These are phyloP conservation scores for Centrocercus urophasianus DNA, from an alignment of 2,113 vertebrate genomes.

Conservation along the genomic window DNA sequence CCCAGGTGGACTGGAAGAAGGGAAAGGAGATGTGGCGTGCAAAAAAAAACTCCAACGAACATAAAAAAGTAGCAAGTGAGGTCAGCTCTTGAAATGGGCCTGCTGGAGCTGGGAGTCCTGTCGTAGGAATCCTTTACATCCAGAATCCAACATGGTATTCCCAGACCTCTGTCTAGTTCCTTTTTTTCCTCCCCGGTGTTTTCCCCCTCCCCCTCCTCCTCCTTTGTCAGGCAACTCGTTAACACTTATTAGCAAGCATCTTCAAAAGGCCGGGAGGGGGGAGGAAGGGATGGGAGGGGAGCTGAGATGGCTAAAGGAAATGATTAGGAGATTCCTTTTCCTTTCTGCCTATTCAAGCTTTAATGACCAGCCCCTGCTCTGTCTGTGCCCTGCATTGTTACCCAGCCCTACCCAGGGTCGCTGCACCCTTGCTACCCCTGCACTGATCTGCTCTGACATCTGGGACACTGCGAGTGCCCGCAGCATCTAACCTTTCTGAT, in stretches of 20 bases:
- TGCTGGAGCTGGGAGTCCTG: neutral
- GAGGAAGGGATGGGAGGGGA: conserved; percentile 38
- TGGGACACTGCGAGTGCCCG: neutral
- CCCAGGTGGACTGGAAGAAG: conserved; percentile 18
- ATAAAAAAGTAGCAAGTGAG: neutral
- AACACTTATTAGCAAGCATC: conserved; percentile 72
- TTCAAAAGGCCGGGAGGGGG: conserved; percentile 48
- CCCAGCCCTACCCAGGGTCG: neutral
- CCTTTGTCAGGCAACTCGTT: conserved; percentile 68
- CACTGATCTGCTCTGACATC: neutral
- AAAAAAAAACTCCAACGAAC: neutral
- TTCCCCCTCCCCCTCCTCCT: conserved; percentile 1
- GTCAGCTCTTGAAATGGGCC: neutral
- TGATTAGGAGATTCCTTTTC: conserved; percentile 69
- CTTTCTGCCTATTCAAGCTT: conserved; percentile 61
- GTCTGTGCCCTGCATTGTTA: conserved; percentile 57
- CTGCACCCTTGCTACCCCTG: neutral
- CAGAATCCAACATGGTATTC: neutral
- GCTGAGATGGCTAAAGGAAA: conserved; percentile 67
- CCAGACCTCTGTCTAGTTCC: conserved; percentile 21
- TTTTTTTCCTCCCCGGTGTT: conserved; percentile 42
- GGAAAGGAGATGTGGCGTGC: neutral
- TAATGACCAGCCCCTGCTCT: conserved; percentile 48
- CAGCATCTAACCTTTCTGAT: neutral
- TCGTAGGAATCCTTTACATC: neutral